Evolutionary conservation across 2,113 vertebrate species (phyloP), one percentile per base, ranked within the genome.

Genomic region (Gopherus flavomarginatus): DNA sequence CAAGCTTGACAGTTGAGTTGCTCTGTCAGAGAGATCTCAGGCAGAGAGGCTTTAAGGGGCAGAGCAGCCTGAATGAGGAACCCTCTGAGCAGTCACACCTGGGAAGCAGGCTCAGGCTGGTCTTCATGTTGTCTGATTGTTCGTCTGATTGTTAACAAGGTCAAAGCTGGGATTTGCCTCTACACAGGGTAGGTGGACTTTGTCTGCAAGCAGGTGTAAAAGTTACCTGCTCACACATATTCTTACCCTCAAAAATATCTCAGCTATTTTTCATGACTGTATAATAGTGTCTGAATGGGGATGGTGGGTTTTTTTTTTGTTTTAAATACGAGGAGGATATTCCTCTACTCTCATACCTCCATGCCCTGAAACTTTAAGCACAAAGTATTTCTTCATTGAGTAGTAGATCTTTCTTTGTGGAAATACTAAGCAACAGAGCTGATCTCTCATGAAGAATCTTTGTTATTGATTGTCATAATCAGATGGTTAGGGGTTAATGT

Each of bases 11-110:
- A 29, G 75, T 47, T 47, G 42, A 49, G 52, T 14, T 83, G 6
- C 2, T 4, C 0, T 1, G 22, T 10, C 3, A 27, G 9, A 56
- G 1, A 1, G 1, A 0, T 2, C 1, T 56, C 85, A 6, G 7
- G 26, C 22, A 44, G 38, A 24, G 24, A 69, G 2, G 6, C 35
- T 65, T 69, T 69, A n/a, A 38, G 8, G 4, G 38, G 75, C 4
- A 12, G 42, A 78, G 12, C 38, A 47, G 22, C 26, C 26, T 47
- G 26, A 78, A 26, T 1, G 14, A 78, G 42, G 13, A 44, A 47
- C 21, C 44, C 26, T 44, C 4, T 14, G 22, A 47, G 75, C 42
- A 29, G 12, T 1, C 35, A 6, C 2, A 2, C 44, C 75, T 16
- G 42, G 4, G 35, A 83, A 86, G 50, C 11, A 72, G 14, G 22